Conservation (phyloP, 2,888 invertebrate genomes). For the Aphidius colemani region DNA sequence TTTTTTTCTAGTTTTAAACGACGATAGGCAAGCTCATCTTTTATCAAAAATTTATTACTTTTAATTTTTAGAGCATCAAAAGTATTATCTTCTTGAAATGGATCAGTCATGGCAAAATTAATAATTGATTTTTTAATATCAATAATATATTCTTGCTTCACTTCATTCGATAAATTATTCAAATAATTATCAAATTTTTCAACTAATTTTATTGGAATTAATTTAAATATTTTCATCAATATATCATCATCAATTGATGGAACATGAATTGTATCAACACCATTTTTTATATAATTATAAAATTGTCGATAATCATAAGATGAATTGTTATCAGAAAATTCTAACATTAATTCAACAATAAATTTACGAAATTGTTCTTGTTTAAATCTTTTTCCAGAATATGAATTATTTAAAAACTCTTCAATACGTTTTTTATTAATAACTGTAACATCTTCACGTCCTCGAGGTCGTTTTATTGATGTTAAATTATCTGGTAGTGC, state of each 20-base stretch:
- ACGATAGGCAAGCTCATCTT: slow-evolving; percentile 34
- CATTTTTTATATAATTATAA: slow-evolving; percentile 88
- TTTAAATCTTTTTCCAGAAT: slow-evolving; percentile 71
- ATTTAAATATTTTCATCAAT: slow-evolving; percentile 68
- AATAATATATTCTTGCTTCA: slow-evolving; percentile 83
- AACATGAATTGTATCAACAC: slow-evolving; percentile 88
- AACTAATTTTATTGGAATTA: slow-evolving; percentile 69
- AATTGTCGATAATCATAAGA: slow-evolving; percentile 78
- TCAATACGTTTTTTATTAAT: slow-evolving; percentile 21
- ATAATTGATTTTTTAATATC: slow-evolving; percentile 91
- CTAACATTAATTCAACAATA: slow-evolving; percentile 76
- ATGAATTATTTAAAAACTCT: slow-evolving; percentile 62
- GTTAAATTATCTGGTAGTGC: slow-evolving; percentile 69
- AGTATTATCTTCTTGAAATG: slow-evolving; percentile 52
- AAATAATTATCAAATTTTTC: slow-evolving; percentile 66
- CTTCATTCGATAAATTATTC: slow-evolving; percentile 72
- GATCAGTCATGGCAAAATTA: slow-evolving; percentile 85
- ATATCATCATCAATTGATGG: slow-evolving; percentile 79
- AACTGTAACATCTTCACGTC: slow-evolving; percentile 31
- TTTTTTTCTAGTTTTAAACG: slow-evolving; percentile 62
- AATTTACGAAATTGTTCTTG: slow-evolving; percentile 82
- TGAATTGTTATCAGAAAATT: slow-evolving; percentile 60
- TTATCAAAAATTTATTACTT: background rate
- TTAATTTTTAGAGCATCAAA: background rate
- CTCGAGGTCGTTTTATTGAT: slow-evolving; percentile 59